phyloP scores from a whole-genome alignment of 1,140 invertebrate genomes.

The Trachymyrmex septentrionalis region DNA sequence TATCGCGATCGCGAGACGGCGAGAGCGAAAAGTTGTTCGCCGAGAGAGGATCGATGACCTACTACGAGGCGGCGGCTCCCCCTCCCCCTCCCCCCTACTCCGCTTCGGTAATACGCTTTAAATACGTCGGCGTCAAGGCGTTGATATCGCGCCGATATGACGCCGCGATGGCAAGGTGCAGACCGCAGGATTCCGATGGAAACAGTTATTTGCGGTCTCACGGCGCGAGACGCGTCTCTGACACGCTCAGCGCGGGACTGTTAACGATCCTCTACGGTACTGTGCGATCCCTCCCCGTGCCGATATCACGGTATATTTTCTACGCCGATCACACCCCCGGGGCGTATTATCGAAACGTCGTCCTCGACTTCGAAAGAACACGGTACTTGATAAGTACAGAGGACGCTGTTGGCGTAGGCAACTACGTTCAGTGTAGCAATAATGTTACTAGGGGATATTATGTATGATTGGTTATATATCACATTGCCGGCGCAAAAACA shows the following conservation, averaged over 20 bases:
- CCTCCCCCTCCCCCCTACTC: too few species aligned
- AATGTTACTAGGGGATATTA: neutral
- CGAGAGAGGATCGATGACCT: slow-evolving; percentile 53
- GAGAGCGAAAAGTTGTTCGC: slow-evolving; percentile 34
- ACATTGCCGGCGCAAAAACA: neutral
- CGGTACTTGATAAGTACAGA: neutral
- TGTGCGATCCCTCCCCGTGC: neutral
- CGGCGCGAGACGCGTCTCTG: slow-evolving; percentile 54
- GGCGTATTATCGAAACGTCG: neutral
- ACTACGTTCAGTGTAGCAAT: neutral
- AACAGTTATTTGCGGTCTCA: slow-evolving; percentile 84
- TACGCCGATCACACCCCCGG: neutral
- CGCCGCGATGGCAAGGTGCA: slow-evolving; percentile 70
- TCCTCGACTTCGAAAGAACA: neutral
- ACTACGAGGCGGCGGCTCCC: slow-evolving; percentile 55
- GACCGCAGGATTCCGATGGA: slow-evolving; percentile 82
- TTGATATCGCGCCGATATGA: slow-evolving; percentile 75
- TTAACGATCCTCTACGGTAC: slow-evolving; percentile 33
- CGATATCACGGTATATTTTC: neutral
- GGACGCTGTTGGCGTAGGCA: neutral
- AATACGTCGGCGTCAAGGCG: slow-evolving; percentile 73
- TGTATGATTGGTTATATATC: slow-evolving; percentile 1
- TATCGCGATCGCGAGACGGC: slow-evolving; percentile 39
- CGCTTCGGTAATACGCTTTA: slow-evolving; percentile 70
- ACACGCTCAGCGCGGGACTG: slow-evolving; percentile 20